These are phyloP conservation scores for Chromis chromis DNA, from an alignment of 2,797 vertebrate species.

Conservation along the genomic window DNA sequence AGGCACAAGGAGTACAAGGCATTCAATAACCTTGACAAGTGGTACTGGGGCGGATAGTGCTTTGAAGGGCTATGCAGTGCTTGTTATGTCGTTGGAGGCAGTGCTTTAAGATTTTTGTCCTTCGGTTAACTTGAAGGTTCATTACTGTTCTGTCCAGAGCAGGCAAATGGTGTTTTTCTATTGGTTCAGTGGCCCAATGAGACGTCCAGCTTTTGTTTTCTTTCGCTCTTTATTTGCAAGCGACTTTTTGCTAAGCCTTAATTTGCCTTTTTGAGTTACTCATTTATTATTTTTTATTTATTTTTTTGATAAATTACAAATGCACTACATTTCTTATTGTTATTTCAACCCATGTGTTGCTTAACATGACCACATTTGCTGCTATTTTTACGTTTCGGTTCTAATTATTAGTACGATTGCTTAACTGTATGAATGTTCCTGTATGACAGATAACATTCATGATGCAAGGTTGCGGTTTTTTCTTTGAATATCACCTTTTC, in stretches of 20 bases:
- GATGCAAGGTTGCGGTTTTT: slow-evolving; percentile 16
- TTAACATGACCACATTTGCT: slow-evolving; percentile 65
- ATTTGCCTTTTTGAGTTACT: slow-evolving; percentile 63
- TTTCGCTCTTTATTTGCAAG: slow-evolving; percentile 36
- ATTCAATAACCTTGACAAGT: slow-evolving; percentile 95
- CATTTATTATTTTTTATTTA: slow-evolving; percentile 42
- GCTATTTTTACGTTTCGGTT: slow-evolving; percentile 55
- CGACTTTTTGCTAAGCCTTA: slow-evolving; percentile 68
- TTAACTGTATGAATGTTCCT: slow-evolving; percentile 30
- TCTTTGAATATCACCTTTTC: slow-evolving; percentile 29
- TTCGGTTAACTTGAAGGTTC: slow-evolving; percentile 54
- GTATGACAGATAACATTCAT: slow-evolving; percentile 32
- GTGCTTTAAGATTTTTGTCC: slow-evolving; percentile 66
- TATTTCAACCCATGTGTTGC: slow-evolving; percentile 55
- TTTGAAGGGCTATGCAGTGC: slow-evolving; percentile 52
- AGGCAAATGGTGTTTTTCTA: slow-evolving; percentile 42
- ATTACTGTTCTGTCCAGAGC: slow-evolving; percentile 49
- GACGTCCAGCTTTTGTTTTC: slow-evolving; percentile 44
- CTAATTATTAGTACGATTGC: slow-evolving; percentile 43
- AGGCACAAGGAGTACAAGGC: slow-evolving; percentile 96
- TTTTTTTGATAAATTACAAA: slow-evolving; percentile 52
- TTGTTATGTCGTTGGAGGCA: slow-evolving; percentile 59
- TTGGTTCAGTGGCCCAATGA: slow-evolving; percentile 52
- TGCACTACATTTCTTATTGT: slow-evolving; percentile 52
- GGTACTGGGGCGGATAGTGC: slow-evolving; percentile 93